Evolutionary conservation across 2,797 vertebrate genomes (phyloP).

Genomic region (Gallinago stenura): DNA sequence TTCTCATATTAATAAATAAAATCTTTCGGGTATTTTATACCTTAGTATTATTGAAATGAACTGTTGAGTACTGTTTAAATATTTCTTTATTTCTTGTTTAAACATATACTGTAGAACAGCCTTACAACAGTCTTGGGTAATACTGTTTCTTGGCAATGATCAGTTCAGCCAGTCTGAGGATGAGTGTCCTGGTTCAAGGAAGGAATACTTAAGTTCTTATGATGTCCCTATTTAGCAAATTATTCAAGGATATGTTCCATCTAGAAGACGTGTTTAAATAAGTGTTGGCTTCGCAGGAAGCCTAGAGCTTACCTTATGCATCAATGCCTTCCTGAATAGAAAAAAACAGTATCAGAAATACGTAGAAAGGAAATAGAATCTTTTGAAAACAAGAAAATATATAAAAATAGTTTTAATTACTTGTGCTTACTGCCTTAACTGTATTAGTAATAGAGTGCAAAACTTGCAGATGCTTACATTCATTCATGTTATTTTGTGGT

Average conservation of each 20-base stretch:
- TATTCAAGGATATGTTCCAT: neutral
- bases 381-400: neutral
- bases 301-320: neutral
- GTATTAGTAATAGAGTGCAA: neutral
- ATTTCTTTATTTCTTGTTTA: neutral
- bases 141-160: neutral
- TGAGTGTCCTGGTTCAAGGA: neutral
- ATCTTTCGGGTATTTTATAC: neutral
- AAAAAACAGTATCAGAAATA: neutral
- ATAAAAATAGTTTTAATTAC: neutral
- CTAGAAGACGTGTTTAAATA: neutral
- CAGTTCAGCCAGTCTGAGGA: neutral
- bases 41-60: neutral
- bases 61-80: neutral
- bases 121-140: neutral
- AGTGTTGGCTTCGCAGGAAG: neutral
- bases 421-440: neutral
- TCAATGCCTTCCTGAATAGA: neutral
- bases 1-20: neutral
- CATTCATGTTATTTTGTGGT: neutral
- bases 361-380: neutral
- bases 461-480: neutral
- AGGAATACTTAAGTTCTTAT: neutral
- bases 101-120: neutral
- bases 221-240: neutral